These are phyloP conservation scores for honey bee (Apis mellifera) DNA, from an alignment of 1,140 invertebrate genomes.

Conservation along the genomic window Amel_HAv3.1 CM009931.2:26247501-26248000, in stretches of 20 bases:
- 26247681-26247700: neutral
- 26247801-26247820: too few relatives aligned
- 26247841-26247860: too few relatives aligned
- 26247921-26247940: too few relatives aligned
- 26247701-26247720: conserved; percentile 53
- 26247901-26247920: neutral
- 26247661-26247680: conserved; percentile 41
- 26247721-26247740: conserved; percentile 70
- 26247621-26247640: conserved; percentile 77
- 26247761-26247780: neutral
- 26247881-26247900: conserved; percentile 2
- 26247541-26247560: conserved; percentile 63
- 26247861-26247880: conserved; percentile 20
- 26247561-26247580: conserved; percentile 52
- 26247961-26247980: neutral
- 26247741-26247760: conserved; percentile 43
- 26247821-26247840: too few relatives aligned
- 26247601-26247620: conserved; percentile 65
- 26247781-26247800: neutral
- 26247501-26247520: conserved; percentile 46
- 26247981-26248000: conserved; percentile 31
- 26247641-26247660: conserved; percentile 43
- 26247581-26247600: conserved; percentile 80
- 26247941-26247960: neutral
- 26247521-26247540: conserved; percentile 69